phyloP scores from a whole-genome alignment of 2,113 vertebrate species.

The Bombycilla garrulus region DNA sequence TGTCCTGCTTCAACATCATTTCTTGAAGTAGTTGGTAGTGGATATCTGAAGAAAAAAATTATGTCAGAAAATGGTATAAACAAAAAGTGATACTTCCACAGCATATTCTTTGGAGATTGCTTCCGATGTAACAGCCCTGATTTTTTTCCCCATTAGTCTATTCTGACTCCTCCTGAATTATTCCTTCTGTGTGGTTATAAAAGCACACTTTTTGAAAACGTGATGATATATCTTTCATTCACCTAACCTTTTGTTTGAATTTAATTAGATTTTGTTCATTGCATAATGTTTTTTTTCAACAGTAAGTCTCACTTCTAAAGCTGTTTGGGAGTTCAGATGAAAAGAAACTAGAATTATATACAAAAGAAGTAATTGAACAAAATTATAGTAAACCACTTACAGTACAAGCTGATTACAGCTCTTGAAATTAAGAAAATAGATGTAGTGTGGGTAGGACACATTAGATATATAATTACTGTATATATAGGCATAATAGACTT shows the following conservation, averaged over 20 bases:
- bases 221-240: neutral
- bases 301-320: neutral
- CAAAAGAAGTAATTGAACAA: neutral
- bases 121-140: neutral
- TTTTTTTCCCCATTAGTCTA: neutral
- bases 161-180: neutral
- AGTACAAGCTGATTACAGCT: neutral
- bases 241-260: neutral
- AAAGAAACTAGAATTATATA: neutral
- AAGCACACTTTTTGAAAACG: neutral
- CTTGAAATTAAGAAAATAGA: neutral
- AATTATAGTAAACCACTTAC: neutral
- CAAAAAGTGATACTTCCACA: neutral
- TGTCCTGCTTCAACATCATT: neutral
- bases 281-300: neutral
- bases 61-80: neutral
- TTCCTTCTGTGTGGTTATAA: neutral
- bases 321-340: neutral
- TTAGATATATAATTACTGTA: neutral
- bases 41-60: neutral
- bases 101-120: neutral
- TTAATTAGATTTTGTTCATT: neutral
- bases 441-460: neutral
- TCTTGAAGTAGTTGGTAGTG: neutral
- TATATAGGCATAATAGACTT: neutral